Percentiles rank a stretch among this genome's conserved stretches.
Evolutionary conservation across 2,888 invertebrate genomes (phyloP).

Genomic region (Hybos culiciformis): DNA sequence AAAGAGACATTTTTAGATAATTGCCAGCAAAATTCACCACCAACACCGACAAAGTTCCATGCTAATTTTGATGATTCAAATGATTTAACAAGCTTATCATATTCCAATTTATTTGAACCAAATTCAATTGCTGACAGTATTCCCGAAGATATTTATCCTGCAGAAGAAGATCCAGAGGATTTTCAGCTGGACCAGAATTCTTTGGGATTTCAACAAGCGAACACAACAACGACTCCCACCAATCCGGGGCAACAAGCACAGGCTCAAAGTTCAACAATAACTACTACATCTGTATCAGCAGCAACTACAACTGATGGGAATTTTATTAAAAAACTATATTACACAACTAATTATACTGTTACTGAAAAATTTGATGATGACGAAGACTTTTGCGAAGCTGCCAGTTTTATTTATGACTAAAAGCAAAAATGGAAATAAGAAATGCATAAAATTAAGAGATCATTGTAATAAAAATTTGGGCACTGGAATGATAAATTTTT

Average conservation of each 20-base stretch:
- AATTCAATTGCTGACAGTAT: conserved; percentile 34
- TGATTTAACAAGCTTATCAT: conserved; percentile 30
- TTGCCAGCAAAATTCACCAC: conserved; percentile 32
- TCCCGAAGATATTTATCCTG: conserved; percentile 31
- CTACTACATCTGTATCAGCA: neutral
- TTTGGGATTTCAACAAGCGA: conserved; percentile 26
- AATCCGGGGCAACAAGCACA: neutral
- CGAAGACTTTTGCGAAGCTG: conserved; percentile 32
- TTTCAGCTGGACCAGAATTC: conserved; percentile 33
- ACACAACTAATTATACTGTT: conserved; percentile 30
- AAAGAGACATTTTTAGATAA: conserved; percentile 33
- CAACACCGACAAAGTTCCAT: conserved; percentile 32
- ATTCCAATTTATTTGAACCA: conserved; percentile 33
- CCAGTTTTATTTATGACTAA: conserved; percentile 34
- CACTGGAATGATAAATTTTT: no score
- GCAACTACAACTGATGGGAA: conserved; percentile 28
- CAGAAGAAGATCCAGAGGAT: conserved; percentile 33
- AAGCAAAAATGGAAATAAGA: conserved; percentile 2
- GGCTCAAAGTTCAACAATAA: neutral
- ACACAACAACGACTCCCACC: conserved; percentile 10
- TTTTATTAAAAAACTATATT: conserved; percentile 35
- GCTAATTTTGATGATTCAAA: conserved; percentile 34
- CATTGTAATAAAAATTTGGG: no score
- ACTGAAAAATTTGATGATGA: conserved; percentile 34
- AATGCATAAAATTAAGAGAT: neutral